These are phyloP conservation scores for Eulithis testata DNA, from an alignment of 2,888 invertebrate species.

Conservation along the genomic window DNA sequence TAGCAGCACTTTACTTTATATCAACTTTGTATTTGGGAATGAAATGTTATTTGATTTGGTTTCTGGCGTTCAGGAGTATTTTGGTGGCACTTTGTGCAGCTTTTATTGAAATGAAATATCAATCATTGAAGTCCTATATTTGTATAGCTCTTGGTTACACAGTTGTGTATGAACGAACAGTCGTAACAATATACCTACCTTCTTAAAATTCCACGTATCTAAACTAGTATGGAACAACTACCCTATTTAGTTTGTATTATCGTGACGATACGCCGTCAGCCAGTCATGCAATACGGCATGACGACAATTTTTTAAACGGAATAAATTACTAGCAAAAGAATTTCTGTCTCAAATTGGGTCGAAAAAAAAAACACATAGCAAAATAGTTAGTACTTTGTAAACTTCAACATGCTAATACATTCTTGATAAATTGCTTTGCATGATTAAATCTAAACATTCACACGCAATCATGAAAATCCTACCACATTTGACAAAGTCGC, in stretches of 20 bases:
- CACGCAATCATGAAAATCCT: background rate
- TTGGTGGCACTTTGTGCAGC: background rate
- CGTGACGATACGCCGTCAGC: conserved; percentile 27
- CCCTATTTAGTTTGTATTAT: conserved; percentile 11
- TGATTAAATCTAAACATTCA: conserved; percentile 1
- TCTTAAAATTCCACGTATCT: background rate
- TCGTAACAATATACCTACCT: too few species aligned
- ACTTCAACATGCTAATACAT: background rate
- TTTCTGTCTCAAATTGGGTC: conserved; percentile 24
- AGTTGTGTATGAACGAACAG: too few species aligned
- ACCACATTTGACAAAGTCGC: too few species aligned
- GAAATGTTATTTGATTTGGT: conserved; percentile 12
- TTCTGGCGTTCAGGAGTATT: background rate
- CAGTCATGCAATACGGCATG: conserved; percentile 21
- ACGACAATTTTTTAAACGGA: conserved; percentile 15
- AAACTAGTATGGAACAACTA: conserved; percentile 7
- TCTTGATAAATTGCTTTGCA: conserved; percentile 5
- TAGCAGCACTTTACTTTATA: conserved; percentile 15
- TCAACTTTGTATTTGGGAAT: conserved; percentile 6
- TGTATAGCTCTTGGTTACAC: too few species aligned
- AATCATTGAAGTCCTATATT: too few species aligned
- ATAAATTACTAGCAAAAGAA: conserved; percentile 10
- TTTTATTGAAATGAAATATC: background rate
- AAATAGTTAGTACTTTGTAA: conserved; percentile 1
- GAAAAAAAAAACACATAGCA: conserved; percentile 6